Evolutionary conservation across 2,888 invertebrate genomes (phyloP), one percentile per base, ranked within the genome.

Genomic region (Stenolophus ochropezus): DNA sequence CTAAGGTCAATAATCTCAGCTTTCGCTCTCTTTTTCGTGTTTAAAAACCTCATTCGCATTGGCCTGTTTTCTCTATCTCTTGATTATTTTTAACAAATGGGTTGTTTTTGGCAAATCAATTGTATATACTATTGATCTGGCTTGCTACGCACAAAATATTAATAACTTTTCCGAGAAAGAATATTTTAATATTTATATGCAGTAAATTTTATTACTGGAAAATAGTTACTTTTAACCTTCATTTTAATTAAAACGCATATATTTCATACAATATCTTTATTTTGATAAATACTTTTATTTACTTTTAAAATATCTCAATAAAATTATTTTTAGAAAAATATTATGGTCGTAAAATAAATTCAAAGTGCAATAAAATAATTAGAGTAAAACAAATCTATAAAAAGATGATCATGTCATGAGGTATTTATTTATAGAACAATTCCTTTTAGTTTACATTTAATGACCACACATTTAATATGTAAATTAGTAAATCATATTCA

Each of bases 131-230:
- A 33, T 33, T 33, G 33, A 33, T 33, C 33, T 8, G 33, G 33
- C 8, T 33, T 8, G 33, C 33, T 33, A 33, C n/a, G 25, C 21
- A 11, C 8, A 58, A 58, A 58, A 25, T 25, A 25, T 25, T 53
- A 23, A 8, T 23, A 21, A 21, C 58, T n/a, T 58, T 58, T 58
- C 14, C 14, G 14, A 49, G 33, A 53, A 18, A 23, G 21, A 58
- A 25, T 8, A 58, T 49, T 49, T 23, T 21, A 23, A 56, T 56
- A 20, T 56, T 20, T 56, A 56, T 56, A 56, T 56, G 20, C 56
- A 56, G 11, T 56, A 56, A 20, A 56, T 58, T 58, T 58, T 58
- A 58, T 58, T 58, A 23, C 58, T 58, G 11, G 5, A 58, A 21
- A 18, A 53, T 20, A 58, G 11, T 25, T 25, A 58, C 23, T 53